phyloP scores from a whole-genome alignment of 2,113 vertebrate genomes.

The Chlorodrepanis virens region DNA sequence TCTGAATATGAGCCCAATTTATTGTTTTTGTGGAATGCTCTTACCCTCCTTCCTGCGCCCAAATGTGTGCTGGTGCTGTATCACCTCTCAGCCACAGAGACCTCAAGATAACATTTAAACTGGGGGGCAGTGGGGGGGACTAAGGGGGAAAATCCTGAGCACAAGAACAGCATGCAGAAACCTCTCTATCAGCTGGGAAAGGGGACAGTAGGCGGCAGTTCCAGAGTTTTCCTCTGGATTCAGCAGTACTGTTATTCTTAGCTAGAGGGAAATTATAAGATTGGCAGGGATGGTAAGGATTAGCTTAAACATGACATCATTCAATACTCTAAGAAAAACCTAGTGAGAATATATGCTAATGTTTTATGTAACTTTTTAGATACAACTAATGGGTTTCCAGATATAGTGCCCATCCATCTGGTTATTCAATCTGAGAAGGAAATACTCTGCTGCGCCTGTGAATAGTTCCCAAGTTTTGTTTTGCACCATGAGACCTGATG shows the following conservation, averaged over 20 bases:
- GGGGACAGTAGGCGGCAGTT: not conserved
- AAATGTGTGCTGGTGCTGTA: not conserved
- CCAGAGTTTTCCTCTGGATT: not conserved
- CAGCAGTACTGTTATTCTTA: not conserved
- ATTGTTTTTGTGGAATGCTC: not conserved
- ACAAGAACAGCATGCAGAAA: not conserved
- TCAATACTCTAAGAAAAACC: not conserved
- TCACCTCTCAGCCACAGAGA: not conserved
- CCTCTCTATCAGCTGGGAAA: not conserved
- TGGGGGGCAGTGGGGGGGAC: too few relatives aligned
- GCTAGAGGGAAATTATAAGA: not conserved
- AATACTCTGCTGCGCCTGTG: not conserved
- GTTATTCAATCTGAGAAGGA: not conserved
- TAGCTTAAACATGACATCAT: not conserved
- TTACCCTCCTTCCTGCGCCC: not conserved
- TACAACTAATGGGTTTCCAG: not conserved
- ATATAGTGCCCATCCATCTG: not conserved
- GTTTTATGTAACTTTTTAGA: not conserved
- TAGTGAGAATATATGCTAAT: not conserved
- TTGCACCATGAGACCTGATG: not conserved
- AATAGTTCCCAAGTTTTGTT: not conserved
- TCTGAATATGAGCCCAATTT: rapidly evolving
- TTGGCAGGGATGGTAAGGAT: not conserved
- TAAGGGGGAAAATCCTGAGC: not conserved
- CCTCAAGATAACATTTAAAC: not conserved